Conservation (phyloP, 2,797 vertebrate genomes). For the Platalea minor region DNA sequence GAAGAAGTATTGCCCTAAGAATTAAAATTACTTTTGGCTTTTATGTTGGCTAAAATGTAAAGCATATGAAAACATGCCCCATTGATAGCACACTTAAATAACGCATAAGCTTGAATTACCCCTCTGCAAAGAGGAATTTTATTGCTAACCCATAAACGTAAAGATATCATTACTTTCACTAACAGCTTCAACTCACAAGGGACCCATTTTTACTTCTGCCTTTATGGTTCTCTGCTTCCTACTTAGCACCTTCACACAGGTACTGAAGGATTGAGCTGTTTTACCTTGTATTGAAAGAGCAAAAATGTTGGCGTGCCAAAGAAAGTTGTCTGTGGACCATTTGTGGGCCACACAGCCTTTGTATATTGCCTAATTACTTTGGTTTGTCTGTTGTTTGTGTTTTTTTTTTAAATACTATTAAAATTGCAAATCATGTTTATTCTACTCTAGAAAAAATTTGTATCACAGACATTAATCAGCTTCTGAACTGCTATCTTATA, state of each 20-base stretch:
- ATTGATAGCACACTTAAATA: neutral
- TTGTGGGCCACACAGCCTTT: neutral
- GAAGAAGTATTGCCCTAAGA: neutral
- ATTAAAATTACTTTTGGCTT: neutral
- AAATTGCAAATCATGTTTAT: neutral
- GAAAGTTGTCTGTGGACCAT: neutral
- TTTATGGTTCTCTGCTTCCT: conserved; percentile 5
- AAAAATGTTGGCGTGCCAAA: neutral
- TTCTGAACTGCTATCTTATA: neutral
- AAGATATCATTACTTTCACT: conserved; percentile 47
- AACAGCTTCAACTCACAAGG: conserved; percentile 27
- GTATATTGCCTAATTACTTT: neutral
- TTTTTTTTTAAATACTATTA: neutral
- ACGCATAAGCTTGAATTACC: neutral
- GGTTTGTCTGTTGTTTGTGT: neutral
- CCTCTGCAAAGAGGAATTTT: conserved; percentile 27
- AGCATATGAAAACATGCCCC: neutral
- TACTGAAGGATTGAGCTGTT: neutral
- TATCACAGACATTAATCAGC: neutral
- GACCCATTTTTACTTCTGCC: neutral
- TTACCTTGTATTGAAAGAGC: neutral
- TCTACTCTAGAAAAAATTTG: neutral
- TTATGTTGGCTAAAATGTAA: neutral
- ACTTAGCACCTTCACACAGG: neutral
- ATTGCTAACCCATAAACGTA: conserved; percentile 3